These are phyloP conservation scores for Toxonevra muliebris DNA, from an alignment of 2,888 invertebrate genomes.

Conservation along the genomic window DNA sequence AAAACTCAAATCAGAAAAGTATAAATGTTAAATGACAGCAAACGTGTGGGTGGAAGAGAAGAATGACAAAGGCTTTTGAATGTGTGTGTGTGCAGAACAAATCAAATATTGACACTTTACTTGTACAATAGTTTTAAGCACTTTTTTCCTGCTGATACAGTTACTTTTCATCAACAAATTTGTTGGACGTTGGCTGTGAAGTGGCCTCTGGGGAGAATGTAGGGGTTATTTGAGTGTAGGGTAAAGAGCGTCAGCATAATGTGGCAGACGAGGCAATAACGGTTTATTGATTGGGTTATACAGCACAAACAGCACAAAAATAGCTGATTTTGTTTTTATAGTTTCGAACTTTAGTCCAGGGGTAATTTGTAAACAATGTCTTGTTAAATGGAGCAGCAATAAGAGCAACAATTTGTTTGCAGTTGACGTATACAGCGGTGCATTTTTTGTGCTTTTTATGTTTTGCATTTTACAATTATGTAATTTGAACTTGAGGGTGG, in stretches of 20 bases:
- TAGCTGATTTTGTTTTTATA: background rate
- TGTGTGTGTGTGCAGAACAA: slow-evolving; percentile 6
- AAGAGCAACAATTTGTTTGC: slow-evolving; percentile 42
- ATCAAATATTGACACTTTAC: slow-evolving; percentile 34
- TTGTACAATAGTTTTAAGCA: slow-evolving; percentile 40
- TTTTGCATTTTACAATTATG: no score
- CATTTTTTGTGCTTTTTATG: background rate
- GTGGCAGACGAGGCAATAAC: background rate
- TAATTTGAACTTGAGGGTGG: slow-evolving; percentile 1
- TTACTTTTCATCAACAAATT: background rate
- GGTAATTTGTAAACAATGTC: slow-evolving; percentile 47
- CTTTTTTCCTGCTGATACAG: slow-evolving; percentile 13
- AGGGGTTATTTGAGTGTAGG: background rate
- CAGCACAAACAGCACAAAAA: slow-evolving; percentile 8
- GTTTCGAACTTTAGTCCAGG: slow-evolving; percentile 6
- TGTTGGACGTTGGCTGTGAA: slow-evolving; percentile 9
- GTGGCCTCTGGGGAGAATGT: slow-evolving; percentile 8
- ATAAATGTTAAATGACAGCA: slow-evolving; percentile 37
- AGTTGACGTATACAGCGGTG: slow-evolving; percentile 27
- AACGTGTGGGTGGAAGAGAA: slow-evolving; percentile 49
- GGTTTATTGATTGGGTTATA: slow-evolving; percentile 25
- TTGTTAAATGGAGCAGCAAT: slow-evolving; percentile 46
- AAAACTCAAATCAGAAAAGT: slow-evolving; percentile 2
- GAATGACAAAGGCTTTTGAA: background rate
- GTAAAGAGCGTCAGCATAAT: background rate